Evolutionary conservation across 2,797 vertebrate genomes (phyloP).

Genomic region (Coluber constrictor): DNA sequence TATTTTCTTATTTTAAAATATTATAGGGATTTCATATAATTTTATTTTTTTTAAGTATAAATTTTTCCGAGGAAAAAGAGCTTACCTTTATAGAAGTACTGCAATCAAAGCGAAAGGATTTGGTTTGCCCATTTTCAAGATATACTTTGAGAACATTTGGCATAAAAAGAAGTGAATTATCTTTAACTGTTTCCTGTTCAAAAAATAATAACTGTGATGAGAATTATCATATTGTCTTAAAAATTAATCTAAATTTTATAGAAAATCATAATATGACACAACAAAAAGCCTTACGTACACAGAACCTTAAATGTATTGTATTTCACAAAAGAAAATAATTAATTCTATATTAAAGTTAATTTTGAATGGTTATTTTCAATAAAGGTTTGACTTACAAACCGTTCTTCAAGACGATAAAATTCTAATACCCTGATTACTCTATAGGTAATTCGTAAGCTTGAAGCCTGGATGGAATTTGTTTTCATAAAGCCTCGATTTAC

Average conservation of each 20-base stretch:
- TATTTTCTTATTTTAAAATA: not conserved
- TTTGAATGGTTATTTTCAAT: not conserved
- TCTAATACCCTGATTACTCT: not conserved
- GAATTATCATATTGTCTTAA: constrained; percentile 10
- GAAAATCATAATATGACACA: not conserved
- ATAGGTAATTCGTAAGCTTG: not conserved
- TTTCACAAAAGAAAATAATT: constrained; percentile 15
- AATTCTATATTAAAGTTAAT: not conserved
- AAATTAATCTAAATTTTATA: not conserved
- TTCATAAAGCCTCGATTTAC: not conserved
- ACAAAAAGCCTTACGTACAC: not conserved
- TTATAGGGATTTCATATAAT: not conserved
- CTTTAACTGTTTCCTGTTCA: constrained; percentile 80
- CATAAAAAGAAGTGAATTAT: constrained; percentile 96
- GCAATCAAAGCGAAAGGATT: constrained; percentile 96
- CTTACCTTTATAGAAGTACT: constrained; percentile 94
- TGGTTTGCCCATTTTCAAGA: constrained; percentile 97
- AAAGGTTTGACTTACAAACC: not conserved
- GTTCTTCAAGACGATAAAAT: not conserved
- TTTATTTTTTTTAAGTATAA: not conserved
- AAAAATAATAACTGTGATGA: constrained; percentile 47
- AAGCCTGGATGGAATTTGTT: not conserved
- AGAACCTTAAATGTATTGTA: not conserved
- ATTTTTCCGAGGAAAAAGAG: not conserved
- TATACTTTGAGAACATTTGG: constrained; percentile 99